phyloP scores from a whole-genome alignment of 2,797 vertebrate genomes.

The Mionectes olivaceus region DNA sequence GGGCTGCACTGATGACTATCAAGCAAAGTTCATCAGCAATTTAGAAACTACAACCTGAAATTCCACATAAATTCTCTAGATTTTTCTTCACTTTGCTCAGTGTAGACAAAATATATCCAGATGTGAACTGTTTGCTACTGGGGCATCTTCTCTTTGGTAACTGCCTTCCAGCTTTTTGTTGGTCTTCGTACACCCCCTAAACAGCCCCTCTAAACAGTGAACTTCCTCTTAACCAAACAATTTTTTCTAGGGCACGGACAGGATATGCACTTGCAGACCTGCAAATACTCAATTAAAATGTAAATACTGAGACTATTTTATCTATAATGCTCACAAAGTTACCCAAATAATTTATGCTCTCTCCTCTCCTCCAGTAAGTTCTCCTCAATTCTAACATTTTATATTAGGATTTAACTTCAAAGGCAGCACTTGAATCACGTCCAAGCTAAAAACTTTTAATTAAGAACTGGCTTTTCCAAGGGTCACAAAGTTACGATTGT shows the following conservation, averaged over 20 bases:
- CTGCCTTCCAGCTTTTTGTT: neutral
- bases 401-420: slow-evolving; percentile 2
- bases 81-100: neutral
- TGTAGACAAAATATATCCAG: neutral
- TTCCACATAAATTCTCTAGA: neutral
- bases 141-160: neutral
- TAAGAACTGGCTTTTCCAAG: slow-evolving; percentile 6
- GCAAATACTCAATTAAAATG: neutral
- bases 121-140: neutral
- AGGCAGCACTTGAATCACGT: neutral
- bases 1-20: neutral
- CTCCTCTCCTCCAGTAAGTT: neutral
- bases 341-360: neutral
- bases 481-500: neutral
- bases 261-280: neutral
- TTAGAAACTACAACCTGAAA: neutral
- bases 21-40: neutral
- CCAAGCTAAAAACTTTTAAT: slow-evolving; percentile 13
- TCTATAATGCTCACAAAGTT: neutral
- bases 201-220: accelerated
- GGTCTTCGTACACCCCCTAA: no score
- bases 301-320: neutral
- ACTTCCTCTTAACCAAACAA: neutral
- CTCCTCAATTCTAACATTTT: neutral
- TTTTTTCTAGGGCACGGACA: neutral